Evolutionary conservation across 2,888 invertebrate genomes (phyloP), one percentile per base, ranked within the genome.

Genomic region (Mimas tiliae): DNA sequence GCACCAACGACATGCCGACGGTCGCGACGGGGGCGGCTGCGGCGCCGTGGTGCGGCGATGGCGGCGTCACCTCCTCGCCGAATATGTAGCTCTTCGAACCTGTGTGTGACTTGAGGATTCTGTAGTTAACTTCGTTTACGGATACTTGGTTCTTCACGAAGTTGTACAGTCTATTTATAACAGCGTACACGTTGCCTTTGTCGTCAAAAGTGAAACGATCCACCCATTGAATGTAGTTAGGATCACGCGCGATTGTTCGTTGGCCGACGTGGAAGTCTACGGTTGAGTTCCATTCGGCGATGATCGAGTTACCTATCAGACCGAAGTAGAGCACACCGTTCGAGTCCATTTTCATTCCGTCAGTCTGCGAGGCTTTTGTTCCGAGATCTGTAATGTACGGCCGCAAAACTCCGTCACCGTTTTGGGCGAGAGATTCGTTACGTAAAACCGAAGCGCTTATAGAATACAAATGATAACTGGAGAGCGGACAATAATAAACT

Each of bases 291-390:
- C 96, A 97, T 86, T 94, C 95, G 14, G 95, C 95, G 63, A 97
- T 95, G 27, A 96, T 95, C 70, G 96, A 95, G 76, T 95, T 95
- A 64, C 95, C 95, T 65, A 97, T 84, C 34, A 96, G 90, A 52
- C 96, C 96, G 83, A 94, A 96, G 87, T 96, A 97, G 11, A 97
- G 89, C 6, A 95, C 83, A 2, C 96, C 96, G 19, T 90, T 88
- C 16, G 96, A 94, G 74, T 96, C 96, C 96, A 96, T 96, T 69
- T 95, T 94, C 96, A 97, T 96, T 0, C 96, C 96, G 76, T 96
- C 96, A 0, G 95, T 95, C 83, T 96, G 96, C 0, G 96, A 96
- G 0, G 92, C 84, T 80, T 96, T 96, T 0, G 86, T 77, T 0
- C 96, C 96, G 51, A 96, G 84, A 70, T 95, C 95, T 8, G 86